Conservation (phyloP, 1,140 invertebrate genomes). For the Musca domestica region DNA sequence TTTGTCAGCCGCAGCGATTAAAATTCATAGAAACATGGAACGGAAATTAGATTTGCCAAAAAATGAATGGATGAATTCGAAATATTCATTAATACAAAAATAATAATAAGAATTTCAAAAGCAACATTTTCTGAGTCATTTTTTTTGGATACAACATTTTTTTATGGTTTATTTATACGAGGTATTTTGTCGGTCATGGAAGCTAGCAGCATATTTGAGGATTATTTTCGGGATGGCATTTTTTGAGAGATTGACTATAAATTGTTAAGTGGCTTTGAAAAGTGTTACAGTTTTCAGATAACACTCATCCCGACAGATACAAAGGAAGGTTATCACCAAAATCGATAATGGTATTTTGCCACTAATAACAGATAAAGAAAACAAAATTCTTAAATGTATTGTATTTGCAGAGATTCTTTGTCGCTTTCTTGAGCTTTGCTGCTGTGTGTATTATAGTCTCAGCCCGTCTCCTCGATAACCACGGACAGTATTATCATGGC, state of each 20-base stretch:
- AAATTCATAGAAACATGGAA: conserved; percentile 10
- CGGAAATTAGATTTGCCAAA: conserved; percentile 15
- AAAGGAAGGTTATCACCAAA: not conserved
- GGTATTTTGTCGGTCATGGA: not conserved
- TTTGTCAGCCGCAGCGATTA: not conserved
- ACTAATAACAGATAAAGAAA: not conserved
- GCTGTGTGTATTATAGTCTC: not conserved
- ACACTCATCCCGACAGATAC: not conserved
- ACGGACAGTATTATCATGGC: conserved; percentile 38
- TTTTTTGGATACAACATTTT: too few species aligned
- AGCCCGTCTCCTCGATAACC: conserved; percentile 8
- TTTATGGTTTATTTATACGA: too few species aligned
- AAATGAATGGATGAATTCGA: not conserved
- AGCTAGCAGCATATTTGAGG: too few species aligned
- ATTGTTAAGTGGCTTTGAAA: not conserved
- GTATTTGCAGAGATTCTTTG: not conserved
- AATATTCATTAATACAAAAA: not conserved
- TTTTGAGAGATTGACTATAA: conserved; percentile 5
- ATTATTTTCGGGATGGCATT: not conserved
- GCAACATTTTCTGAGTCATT: too few species aligned
- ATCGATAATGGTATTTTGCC: not conserved
- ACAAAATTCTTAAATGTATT: not conserved
- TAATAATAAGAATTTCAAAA: too few species aligned
- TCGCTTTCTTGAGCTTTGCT: not conserved
- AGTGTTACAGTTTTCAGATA: not conserved